Evolutionary conservation across 2,888 invertebrate genomes (phyloP).

Genomic region (Protodeltote pygarga): DNA sequence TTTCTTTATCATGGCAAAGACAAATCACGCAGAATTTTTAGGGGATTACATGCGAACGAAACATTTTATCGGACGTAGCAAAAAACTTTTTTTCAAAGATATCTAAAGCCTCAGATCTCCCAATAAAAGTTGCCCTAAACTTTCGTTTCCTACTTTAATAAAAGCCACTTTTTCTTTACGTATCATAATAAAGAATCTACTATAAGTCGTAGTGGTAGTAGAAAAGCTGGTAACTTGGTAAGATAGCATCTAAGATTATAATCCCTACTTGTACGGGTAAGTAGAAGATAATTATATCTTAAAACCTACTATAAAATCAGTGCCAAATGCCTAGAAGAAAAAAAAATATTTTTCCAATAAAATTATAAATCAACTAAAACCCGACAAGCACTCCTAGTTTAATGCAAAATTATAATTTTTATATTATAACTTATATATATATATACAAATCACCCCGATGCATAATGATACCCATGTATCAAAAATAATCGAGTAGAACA

Average conservation of each 20-base stretch:
- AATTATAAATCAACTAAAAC: too few relatives aligned
- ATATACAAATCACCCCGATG: too few relatives aligned
- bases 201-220: slow-evolving; percentile 10
- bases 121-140: slow-evolving; percentile 71
- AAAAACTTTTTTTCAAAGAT: slow-evolving; percentile 71
- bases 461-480: too few relatives aligned
- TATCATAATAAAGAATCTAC: slow-evolving; percentile 43
- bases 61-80: slow-evolving; percentile 75
- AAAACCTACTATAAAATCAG: too few relatives aligned
- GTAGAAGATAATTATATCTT: too few relatives aligned
- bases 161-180: slow-evolving; percentile 59
- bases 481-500: too few relatives aligned
- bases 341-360: too few relatives aligned
- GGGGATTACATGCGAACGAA: slow-evolving; percentile 77
- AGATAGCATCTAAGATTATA: slow-evolving; percentile 25
- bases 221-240: slow-evolving; percentile 19
- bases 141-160: slow-evolving; percentile 72
- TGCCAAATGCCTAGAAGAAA: too few relatives aligned
- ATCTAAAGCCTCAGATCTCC: slow-evolving; percentile 75
- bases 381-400: too few relatives aligned
- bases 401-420: too few relatives aligned
- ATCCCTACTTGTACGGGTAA: too few relatives aligned
- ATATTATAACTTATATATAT: too few relatives aligned
- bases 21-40: slow-evolving; percentile 74
- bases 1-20: slow-evolving; percentile 69